phyloP scores from a whole-genome alignment of 92 coral and sea anemone genomes.

The Plumapathes pennacea region DNA sequence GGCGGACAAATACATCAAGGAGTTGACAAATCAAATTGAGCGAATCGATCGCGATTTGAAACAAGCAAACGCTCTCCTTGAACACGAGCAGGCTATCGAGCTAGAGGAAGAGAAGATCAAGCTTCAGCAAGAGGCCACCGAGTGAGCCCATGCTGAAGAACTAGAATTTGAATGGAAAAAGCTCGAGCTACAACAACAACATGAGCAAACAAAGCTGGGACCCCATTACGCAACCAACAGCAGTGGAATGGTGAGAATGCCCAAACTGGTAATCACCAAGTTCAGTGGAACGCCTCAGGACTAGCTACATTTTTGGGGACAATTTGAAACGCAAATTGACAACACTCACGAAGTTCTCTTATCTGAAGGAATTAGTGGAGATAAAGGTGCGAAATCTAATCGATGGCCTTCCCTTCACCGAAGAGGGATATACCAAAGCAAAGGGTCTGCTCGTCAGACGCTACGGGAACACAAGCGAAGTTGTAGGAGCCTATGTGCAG shows the following conservation, averaged over 20 bases:
- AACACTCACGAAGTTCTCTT: too few relatives aligned
- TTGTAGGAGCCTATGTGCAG: too few relatives aligned
- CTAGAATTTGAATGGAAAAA: slow-evolving; percentile 5
- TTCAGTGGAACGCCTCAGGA: too few relatives aligned
- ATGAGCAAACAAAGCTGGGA: background rate
- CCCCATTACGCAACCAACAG: slow-evolving; percentile 8
- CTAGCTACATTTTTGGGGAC: too few relatives aligned
- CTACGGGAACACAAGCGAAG: too few relatives aligned
- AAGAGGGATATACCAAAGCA: too few relatives aligned
- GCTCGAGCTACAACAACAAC: slow-evolving; percentile 1
- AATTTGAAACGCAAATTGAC: too few relatives aligned
- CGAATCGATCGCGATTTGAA: slow-evolving; percentile 2
- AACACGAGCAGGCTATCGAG: slow-evolving; percentile 5
- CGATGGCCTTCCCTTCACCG: too few relatives aligned
- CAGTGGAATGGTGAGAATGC: background rate
- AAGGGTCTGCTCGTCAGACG: too few relatives aligned
- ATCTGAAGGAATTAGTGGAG: slow-evolving; percentile 45
- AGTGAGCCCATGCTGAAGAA: background rate
- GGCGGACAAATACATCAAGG: slow-evolving; percentile 14
- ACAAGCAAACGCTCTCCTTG: background rate
- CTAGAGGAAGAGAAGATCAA: slow-evolving; percentile 16
- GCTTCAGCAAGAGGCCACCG: slow-evolving; percentile 12
- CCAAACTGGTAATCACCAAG: background rate
- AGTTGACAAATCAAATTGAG: background rate
- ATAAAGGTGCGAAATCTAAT: too few relatives aligned